phyloP scores from a whole-genome alignment of 2,888 invertebrate species.

The Apeira syringaria region DNA sequence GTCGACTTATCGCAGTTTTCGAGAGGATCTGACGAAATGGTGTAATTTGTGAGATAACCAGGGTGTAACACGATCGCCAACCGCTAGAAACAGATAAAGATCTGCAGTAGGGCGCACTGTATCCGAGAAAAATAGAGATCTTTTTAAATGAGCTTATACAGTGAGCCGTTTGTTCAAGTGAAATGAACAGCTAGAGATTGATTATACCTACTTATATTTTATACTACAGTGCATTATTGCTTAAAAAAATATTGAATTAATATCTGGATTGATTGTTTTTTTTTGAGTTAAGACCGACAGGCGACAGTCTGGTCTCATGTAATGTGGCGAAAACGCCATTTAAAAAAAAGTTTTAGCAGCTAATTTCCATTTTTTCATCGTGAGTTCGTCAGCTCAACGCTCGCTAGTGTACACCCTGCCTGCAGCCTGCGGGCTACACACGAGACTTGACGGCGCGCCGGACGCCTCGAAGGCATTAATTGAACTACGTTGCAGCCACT shows the following conservation, averaged over 20 bases:
- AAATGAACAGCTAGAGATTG: no score
- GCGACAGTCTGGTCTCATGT: no score
- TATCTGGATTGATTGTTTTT: no score
- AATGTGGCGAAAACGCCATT: no score
- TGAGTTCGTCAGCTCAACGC: not conserved
- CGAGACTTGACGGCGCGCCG: conserved; percentile 37
- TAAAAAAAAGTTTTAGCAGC: no score
- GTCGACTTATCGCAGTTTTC: conserved; percentile 62
- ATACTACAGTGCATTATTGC: no score
- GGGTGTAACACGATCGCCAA: conserved; percentile 48
- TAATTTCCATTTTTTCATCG: no score
- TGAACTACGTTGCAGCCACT: conserved; percentile 65
- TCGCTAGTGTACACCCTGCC: conserved; percentile 9
- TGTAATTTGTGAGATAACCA: conserved; percentile 76
- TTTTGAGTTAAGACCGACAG: no score
- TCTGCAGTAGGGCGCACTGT: conserved; percentile 50
- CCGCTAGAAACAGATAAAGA: conserved; percentile 53
- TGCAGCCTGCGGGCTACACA: conserved; percentile 8
- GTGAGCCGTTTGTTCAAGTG: no score
- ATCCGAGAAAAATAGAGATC: conserved; percentile 36
- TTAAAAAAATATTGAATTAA: no score
- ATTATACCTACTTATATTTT: no score
- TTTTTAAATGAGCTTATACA: conserved; percentile 39
- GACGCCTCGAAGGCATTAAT: conserved; percentile 60
- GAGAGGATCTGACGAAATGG: conserved; percentile 66